Percentiles rank a stretch among this genome's conserved stretches.
These are phyloP conservation scores for Sebastes itinus DNA, from an alignment of 2,797 vertebrate genomes.

Conservation along the genomic window DNA sequence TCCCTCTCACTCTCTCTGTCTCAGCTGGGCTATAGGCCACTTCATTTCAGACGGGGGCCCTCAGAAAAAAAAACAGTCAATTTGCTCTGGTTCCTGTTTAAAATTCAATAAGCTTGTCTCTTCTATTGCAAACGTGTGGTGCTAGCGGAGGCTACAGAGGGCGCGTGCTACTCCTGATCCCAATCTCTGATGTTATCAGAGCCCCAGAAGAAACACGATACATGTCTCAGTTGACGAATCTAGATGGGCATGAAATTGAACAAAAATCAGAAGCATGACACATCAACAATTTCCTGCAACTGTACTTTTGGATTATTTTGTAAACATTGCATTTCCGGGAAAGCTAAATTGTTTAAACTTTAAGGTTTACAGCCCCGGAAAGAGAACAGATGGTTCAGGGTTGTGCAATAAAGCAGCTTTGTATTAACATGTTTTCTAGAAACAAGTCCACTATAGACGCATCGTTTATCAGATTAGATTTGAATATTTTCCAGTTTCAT, in stretches of 20 bases:
- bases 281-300: slow-evolving; percentile 53
- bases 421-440: neutral
- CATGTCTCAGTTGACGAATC: slow-evolving; percentile 67
- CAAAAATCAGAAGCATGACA: slow-evolving; percentile 64
- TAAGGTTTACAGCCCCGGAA: neutral
- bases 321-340: slow-evolving; percentile 42
- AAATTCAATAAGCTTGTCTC: slow-evolving; percentile 77
- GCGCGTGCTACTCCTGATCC: slow-evolving; percentile 65
- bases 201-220: slow-evolving; percentile 65
- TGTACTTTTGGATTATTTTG: slow-evolving; percentile 38
- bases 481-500: neutral
- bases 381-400: neutral
- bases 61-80: slow-evolving; percentile 51
- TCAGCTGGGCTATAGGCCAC: slow-evolving; percentile 44
- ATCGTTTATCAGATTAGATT: neutral
- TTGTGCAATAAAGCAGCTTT: neutral
- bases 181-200: slow-evolving; percentile 77
- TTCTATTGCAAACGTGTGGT: slow-evolving; percentile 63
- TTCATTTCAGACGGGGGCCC: slow-evolving; percentile 61
- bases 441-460: neutral
- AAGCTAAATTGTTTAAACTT: neutral
- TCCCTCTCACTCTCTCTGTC: slow-evolving; percentile 8
- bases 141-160: slow-evolving; percentile 56
- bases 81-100: slow-evolving; percentile 77
- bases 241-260: slow-evolving; percentile 74